Base-by-base conservation (phyloP, 2,113 vertebrate genomes). In the Sphaerodactylus townsendi region DNA sequence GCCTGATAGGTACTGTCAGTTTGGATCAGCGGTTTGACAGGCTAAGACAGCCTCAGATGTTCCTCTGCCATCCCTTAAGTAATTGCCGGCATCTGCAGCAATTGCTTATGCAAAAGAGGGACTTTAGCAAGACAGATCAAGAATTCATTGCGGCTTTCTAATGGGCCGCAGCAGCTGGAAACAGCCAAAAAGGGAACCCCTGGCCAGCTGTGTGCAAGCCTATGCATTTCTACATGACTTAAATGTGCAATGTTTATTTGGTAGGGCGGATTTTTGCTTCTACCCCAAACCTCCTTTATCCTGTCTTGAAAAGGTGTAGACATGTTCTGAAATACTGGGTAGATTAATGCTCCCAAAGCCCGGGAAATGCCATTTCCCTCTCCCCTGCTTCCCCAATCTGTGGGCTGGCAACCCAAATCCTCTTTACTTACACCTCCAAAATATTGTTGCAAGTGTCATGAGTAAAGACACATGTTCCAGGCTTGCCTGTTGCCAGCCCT, bases 381-480 rank as follows among this genome's bases (percentile, higher is more conserved):
- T 62, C 75, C 4, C 19, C 25, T 3, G 1, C 3, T 25, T 33
- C 39, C 28, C 3, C 80, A 64, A 53, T 17, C 64, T 84, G 13
- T 21, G 37, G 83, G 19, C 53, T 93, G 93, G 93, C 94, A 92
- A 87, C 48, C 59, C 74, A 65, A 48, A 91, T 77, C 5, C 56
- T 87, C 89, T 92, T 37, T 93, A 93, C 91, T 94, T 94, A 91
- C 71, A 59, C 85, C 59, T 88, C 87, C 66, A 81, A 93, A 90
- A 84, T 80, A 81, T 90, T 85, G 71, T 33, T 93, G 35, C 81
- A 17, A 82, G 71, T 87, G 83, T 85, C 66, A 68, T 85, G 80
- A 90, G 86, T 90, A 92, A 88, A 93, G 92, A 93, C 92, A 89
- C 0, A 77, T 0, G 0, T 78, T 91, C 78, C 79, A 90, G 88